Base-by-base conservation (phyloP, 2,888 invertebrate species). In the Phragmatobia fuliginosa region DNA sequence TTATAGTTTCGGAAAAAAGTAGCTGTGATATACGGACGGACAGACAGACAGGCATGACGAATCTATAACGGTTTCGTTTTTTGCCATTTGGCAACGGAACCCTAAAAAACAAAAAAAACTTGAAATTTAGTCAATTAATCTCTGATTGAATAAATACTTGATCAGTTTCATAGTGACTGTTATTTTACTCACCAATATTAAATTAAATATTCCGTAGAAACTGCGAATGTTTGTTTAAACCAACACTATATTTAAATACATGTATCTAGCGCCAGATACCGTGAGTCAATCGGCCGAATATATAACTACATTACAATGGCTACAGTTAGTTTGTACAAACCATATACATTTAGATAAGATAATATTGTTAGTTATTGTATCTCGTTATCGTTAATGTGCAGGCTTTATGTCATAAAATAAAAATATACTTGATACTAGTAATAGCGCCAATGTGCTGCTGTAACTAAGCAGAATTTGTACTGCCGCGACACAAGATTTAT, bases 281-380 rank as follows among this genome's bases (percentile, higher is more conserved):
- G 56, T 5, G n/a, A 56, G 16, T 16, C 56, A 56, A 56, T 28
- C 25, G 2, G 6, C 56, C 14, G 28, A 56, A 56, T 56, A 28
- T 56, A n/a, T n/a, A n/a, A n/a, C n/a, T 56, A 11, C 28, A 28
- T n/a, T 28, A 56, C 16, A 16, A 56, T 28, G 28, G 16, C 14
- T 7, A 16, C 11, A 28, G 56, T 56, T 18, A 32, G 14, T 64
- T 64, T 64, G 49, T 64, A 64, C 6, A 33, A 8, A 52, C n/a
- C 25, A 63, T 16, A 28, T 56, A 49, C 25, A 11, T 52, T 0
- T 0, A n/a, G 63, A 64, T 64, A 64, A 64, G 63, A 64, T 64
- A 49, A 25, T 52, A 25, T 25, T 16, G 33, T 64, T 33, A 32
- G 63, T 52, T 64, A 25, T 52, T 64, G 33, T 52, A 25, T 21